phyloP scores from a whole-genome alignment of 2,797 vertebrate genomes.

The Parotocinclus haroldoi region DNA sequence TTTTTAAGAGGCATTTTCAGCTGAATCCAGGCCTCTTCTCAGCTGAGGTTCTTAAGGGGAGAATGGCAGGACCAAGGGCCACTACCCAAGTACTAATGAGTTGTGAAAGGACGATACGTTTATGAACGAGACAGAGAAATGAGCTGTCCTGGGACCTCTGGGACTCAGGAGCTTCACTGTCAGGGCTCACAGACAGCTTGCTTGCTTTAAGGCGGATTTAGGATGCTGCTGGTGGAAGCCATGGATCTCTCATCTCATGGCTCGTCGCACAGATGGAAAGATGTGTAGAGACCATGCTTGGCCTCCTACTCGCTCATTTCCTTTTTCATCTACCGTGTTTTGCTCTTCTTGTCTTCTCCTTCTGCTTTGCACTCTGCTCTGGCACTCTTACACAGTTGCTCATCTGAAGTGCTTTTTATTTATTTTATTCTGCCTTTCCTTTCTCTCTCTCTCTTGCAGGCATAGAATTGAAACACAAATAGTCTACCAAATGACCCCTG shows the following conservation, averaged over 20 bases:
- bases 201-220: conserved; percentile 38
- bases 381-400: background rate
- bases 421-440: conserved; percentile 1
- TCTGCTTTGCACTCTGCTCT: conserved; percentile 14
- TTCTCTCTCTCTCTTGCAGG: background rate
- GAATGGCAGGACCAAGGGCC: conserved; percentile 7
- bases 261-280: conserved; percentile 37
- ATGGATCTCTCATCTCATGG: conserved; percentile 30
- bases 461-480: no score
- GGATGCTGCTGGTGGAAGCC: conserved; percentile 39
- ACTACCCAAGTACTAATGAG: conserved; percentile 37
- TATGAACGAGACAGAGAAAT: conserved; percentile 13
- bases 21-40: conserved; percentile 28
- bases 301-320: conserved; percentile 40
- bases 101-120: conserved; percentile 15
- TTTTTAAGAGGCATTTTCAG: conserved; percentile 16
- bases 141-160: conserved; percentile 8
- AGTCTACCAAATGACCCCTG: no score
- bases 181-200: conserved; percentile 22
- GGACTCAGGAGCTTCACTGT: conserved; percentile 7
- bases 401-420: conserved; percentile 2
- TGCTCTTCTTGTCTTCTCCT: conserved; percentile 9
- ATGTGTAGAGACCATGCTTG: conserved; percentile 27
- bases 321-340: conserved; percentile 21
- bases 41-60: conserved; percentile 9